phyloP scores from a whole-genome alignment of 1,140 invertebrate species.

The Ectropis grisescens region DNA sequence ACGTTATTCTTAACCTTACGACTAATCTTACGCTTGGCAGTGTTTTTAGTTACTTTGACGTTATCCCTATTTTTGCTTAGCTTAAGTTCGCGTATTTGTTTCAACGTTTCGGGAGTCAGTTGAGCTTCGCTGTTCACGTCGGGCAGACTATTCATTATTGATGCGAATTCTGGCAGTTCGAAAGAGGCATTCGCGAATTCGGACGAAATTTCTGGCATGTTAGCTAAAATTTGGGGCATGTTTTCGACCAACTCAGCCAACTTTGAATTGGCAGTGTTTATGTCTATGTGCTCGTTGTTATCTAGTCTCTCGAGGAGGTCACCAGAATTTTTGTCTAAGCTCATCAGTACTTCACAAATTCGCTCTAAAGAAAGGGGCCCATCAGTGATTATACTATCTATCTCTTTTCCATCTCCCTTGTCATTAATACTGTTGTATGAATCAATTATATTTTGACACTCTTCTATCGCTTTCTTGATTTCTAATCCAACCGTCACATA shows the following conservation, averaged over 20 bases:
- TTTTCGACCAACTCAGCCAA: constrained; percentile 46
- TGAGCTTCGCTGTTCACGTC: constrained; percentile 51
- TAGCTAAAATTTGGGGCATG: constrained; percentile 59
- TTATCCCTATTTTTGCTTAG: constrained; percentile 43
- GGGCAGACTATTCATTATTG: constrained; percentile 46
- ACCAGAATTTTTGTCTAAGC: constrained; percentile 41
- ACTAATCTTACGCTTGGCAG: constrained; percentile 48
- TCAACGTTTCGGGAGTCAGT: constrained; percentile 55
- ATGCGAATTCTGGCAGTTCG: constrained; percentile 52
- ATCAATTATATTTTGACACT: constrained; percentile 59
- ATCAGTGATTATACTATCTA: constrained; percentile 20
- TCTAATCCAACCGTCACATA: constrained; percentile 50
- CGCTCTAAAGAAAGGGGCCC: constrained; percentile 43
- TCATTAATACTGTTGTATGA: constrained; percentile 36
- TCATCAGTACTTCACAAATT: constrained; percentile 56
- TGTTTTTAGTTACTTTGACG: constrained; percentile 57
- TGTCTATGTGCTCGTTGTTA: constrained; percentile 30
- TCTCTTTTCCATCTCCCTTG: constrained; percentile 20
- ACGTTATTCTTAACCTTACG: constrained; percentile 33
- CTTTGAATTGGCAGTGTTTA: constrained; percentile 35
- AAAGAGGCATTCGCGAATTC: constrained; percentile 49
- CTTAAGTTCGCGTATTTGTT: constrained; percentile 55
- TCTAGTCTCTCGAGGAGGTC: constrained; percentile 49
- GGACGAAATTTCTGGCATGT: constrained; percentile 55
- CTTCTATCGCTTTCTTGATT: constrained; percentile 61